Evolutionary conservation across 2,888 invertebrate species (phyloP), one percentile per base, ranked within the genome.

Genomic region (Xestia sexstrigata): DNA sequence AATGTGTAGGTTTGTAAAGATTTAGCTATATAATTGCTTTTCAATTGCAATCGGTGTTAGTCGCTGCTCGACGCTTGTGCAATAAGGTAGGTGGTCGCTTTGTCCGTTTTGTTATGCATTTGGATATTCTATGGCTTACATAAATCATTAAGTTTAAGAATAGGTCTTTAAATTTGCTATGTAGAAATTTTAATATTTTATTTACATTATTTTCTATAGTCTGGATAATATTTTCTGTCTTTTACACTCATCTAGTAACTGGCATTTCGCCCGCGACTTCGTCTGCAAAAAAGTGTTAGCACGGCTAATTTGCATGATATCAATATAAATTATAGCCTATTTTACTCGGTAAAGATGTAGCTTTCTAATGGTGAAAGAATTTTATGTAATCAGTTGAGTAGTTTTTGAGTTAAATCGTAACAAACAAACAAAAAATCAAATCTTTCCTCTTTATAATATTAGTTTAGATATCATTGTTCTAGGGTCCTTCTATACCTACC

Each of bases 11-110:
- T 52, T 76, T 42, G 60, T 62, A 63, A 71, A 55, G 67, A 79
- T 81, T 83, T 71, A 72, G 52, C 70, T 84, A 83, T 78, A 71
- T 52, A 78, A 73, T 74, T 74, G 76, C 30, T 76, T 76, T 77
- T 49, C 39, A 49, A 72, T 72, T 62, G 67, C 42, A 67, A 55
- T 65, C 68, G 17, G 52, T 30, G 65, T 74, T 74, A 87, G 81
- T 86, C 63, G 63, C 66, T 49, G 63, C 20, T 30, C 49, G 72
- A 17, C 81, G 35, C 63, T 79, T 75, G 49, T 3, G 1, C 20
- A 30, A 42, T 73, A 86, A 73, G 78, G 87, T 87, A 75, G 49
- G 84, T 81, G 52, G 5, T 47, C 8, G 20, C 7, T 62, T 68
- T 65, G 30, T 70, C 13, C 1, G 17, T 47, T 73, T 58, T 58